Evolutionary conservation across 2,888 invertebrate genomes (phyloP).

Genomic region (Globia sparganii): DNA sequence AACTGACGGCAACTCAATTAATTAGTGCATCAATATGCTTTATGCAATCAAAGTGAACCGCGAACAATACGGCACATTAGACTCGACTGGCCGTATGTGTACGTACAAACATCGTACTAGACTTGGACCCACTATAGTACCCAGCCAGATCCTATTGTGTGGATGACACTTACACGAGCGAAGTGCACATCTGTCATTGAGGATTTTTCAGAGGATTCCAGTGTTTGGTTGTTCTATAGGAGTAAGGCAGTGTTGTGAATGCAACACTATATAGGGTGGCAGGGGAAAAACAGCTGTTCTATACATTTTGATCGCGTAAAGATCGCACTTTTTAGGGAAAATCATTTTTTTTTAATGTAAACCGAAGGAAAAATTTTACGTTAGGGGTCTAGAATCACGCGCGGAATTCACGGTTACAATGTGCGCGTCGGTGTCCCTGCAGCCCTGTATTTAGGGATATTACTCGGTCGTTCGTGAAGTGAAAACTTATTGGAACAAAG

Average conservation of each 20-base stretch:
- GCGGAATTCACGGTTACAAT: too few relatives aligned
- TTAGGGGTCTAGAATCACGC: too few relatives aligned
- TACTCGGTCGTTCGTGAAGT: too few relatives aligned
- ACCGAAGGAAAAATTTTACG: too few relatives aligned
- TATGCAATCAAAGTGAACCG: constrained; percentile 7
- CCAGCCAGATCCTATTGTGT: constrained; percentile 37
- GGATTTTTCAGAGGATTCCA: not conserved
- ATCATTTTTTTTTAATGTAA: too few relatives aligned
- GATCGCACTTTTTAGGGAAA: too few relatives aligned
- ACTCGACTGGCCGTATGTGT: not conserved
- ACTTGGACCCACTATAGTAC: constrained; percentile 14
- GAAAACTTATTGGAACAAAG: too few relatives aligned
- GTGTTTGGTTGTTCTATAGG: not conserved
- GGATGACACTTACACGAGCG: constrained; percentile 26
- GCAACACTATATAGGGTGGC: not conserved
- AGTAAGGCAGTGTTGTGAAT: not conserved
- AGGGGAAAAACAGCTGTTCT: too few relatives aligned
- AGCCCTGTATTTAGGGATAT: too few relatives aligned
- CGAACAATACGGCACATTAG: constrained; percentile 41
- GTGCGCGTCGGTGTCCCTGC: too few relatives aligned
- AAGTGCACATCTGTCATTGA: constrained; percentile 27
- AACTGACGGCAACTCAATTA: constrained; percentile 15
- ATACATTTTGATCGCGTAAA: too few relatives aligned
- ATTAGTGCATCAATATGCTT: constrained; percentile 23
- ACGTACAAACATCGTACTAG: constrained; percentile 29